Evolutionary conservation across 2,113 vertebrate species (phyloP).

Genomic region (Lanius ludovicianus): DNA sequence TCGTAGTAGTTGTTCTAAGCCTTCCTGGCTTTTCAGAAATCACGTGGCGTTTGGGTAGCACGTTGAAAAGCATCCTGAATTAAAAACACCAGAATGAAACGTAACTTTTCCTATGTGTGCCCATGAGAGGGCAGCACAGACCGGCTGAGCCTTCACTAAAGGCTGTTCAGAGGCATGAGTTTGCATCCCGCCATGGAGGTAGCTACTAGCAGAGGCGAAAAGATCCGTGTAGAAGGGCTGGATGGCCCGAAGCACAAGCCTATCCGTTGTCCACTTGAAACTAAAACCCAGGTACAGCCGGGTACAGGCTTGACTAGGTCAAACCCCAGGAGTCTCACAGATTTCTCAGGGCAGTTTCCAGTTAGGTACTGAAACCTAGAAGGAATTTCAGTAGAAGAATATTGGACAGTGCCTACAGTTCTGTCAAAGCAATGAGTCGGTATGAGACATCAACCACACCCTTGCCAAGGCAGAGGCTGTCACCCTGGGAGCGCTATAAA

Average conservation of each 20-base stretch:
- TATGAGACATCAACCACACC: conserved; percentile 12
- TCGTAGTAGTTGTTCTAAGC: background rate
- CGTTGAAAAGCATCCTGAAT: background rate
- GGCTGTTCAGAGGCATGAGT: rapidly evolving
- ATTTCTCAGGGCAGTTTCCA: background rate
- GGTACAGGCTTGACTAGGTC: background rate
- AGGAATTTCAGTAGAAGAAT: background rate
- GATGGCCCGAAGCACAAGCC: background rate
- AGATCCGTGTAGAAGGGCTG: background rate
- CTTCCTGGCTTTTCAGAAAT: background rate
- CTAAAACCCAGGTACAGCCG: background rate
- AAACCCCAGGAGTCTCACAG: background rate
- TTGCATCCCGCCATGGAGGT: rapidly evolving
- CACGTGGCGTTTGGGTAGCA: rapidly evolving
- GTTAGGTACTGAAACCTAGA: background rate
- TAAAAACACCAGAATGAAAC: background rate
- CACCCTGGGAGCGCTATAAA: background rate
- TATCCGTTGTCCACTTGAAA: background rate
- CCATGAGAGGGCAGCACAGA: conserved; percentile 63
- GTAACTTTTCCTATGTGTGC: background rate
- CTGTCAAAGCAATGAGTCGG: background rate
- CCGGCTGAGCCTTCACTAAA: background rate
- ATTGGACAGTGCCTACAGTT: background rate
- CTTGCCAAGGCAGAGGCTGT: background rate
- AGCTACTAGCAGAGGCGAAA: background rate